Base-by-base conservation (phyloP, 2,113 vertebrate genomes). In the Poeciliopsis prolifica region DNA sequence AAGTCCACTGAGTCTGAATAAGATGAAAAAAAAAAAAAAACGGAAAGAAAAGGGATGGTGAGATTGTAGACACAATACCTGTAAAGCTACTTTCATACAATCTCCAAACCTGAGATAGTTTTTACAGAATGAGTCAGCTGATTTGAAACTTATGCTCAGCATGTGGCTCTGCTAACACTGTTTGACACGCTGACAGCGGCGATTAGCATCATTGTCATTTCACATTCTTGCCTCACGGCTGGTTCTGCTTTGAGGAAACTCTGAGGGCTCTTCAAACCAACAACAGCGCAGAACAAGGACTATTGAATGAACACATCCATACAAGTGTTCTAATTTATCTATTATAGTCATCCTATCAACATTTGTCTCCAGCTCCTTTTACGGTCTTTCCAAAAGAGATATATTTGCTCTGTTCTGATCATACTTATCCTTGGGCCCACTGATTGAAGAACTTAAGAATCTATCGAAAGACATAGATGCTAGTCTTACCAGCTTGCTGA, bases 401-500 rank as follows among this genome's bases (percentile, higher is more conserved):
- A 68, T 70, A 75, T 80, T 85, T 69, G 76, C 65, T 63, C 72
- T 54, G 54, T 51, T 35, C n/a, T 70, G 15, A 61, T 65, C 44
- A 62, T 64, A 54, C 31, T 24, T 10, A 35, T 48, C 14, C 22
- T 6, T 26, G 37, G 26, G 65, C 17, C 73, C 61, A 1, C 24
- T 0, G 35, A 66, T n/a, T 40, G 13, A 44, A 3, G 0, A 14
- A 44, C n/a, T 33, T 70, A 44, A 9, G 19, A 17, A 35, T 63
- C 37, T 37, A 33, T 35, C 33, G 35, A 4, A 3, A 54, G 51
- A 0, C 61, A 14, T 44, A 5, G 31, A 2, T 2, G 24, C 28
- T 0, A 26, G 17, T 19, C 89, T 71, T 85, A 99, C 98, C 98
- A 84, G 98, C 97, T 95, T 98, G 97, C 86, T 97, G 97, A 0